phyloP scores from a whole-genome alignment of 2,797 vertebrate species.

The Rhodeus uyekii region DNA sequence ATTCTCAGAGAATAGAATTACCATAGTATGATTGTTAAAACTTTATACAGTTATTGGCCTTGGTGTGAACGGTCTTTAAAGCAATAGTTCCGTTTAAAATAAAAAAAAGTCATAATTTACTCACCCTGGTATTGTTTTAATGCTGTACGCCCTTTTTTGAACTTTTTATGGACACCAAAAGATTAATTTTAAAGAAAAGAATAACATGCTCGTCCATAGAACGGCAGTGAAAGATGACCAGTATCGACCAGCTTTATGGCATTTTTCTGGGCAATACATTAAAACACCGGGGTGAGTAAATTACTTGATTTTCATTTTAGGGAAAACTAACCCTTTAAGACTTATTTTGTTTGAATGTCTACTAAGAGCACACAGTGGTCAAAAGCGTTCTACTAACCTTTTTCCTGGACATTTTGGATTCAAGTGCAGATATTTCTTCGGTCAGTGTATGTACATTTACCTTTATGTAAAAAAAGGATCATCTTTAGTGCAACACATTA shows the following conservation, averaged over 20 bases:
- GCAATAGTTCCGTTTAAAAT: not conserved
- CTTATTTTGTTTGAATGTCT: not conserved
- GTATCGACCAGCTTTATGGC: too few relatives aligned
- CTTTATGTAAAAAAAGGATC: slow-evolving; percentile 45
- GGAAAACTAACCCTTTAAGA: not conserved
- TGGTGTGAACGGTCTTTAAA: not conserved
- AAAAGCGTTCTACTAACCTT: slow-evolving; percentile 51
- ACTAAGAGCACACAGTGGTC: not conserved
- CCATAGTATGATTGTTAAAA: not conserved
- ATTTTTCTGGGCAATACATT: not conserved
- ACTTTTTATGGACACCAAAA: not conserved
- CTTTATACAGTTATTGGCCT: not conserved
- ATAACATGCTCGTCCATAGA: not conserved
- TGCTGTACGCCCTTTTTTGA: not conserved
- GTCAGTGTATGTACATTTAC: slow-evolving; percentile 59
- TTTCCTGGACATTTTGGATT: slow-evolving; percentile 46
- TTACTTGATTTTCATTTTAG: not conserved
- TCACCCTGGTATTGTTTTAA: not conserved
- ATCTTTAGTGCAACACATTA: not conserved
- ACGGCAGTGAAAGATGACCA: not conserved
- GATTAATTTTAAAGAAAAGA: too few relatives aligned
- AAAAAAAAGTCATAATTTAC: not conserved
- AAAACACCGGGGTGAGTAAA: not conserved
- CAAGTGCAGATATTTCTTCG: slow-evolving; percentile 56
- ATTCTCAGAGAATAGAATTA: not conserved